phyloP scores from a whole-genome alignment of 2,797 vertebrate genomes.

The Cryptoblepharus egeriae region DNA sequence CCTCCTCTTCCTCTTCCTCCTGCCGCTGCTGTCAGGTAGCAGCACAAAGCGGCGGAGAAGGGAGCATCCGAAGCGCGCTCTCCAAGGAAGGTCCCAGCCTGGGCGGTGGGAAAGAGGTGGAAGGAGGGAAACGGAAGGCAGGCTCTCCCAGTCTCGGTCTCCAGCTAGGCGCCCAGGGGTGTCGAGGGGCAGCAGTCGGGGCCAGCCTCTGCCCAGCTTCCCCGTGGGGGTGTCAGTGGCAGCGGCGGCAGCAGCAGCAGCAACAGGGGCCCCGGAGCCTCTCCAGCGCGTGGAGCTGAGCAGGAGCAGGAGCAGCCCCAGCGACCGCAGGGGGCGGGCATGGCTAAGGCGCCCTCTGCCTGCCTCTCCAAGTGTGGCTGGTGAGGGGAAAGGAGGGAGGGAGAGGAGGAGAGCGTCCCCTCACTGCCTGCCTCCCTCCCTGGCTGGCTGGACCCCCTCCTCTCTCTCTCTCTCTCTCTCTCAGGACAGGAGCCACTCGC shows the following conservation, averaged over 20 bases:
- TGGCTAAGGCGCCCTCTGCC: constrained; percentile 79
- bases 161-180: too few species aligned
- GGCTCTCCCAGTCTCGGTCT: too few species aligned
- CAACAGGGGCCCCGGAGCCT: constrained; percentile 45
- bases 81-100: constrained; percentile 44
- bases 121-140: too few species aligned
- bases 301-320: constrained; percentile 59
- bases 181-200: too few species aligned
- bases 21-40: constrained; percentile 63
- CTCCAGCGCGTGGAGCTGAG: constrained; percentile 57
- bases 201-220: constrained; percentile 7
- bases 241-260: constrained; percentile 38
- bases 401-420: constrained; percentile 25
- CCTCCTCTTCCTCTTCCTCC: constrained; percentile 34
- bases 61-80: constrained; percentile 75
- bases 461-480: constrained; percentile 33
- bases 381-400: constrained; percentile 47
- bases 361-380: constrained; percentile 66
- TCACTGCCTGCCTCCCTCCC: constrained; percentile 32
- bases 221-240: constrained; percentile 42
- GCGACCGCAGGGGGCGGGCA: constrained; percentile 70
- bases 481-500: constrained; percentile 11
- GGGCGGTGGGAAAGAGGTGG: too few species aligned
- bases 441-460: too few species aligned
- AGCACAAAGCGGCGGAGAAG: constrained; percentile 70